Conservation (phyloP, 2,888 invertebrate genomes). For the Macrosoma leucophasiata region DNA sequence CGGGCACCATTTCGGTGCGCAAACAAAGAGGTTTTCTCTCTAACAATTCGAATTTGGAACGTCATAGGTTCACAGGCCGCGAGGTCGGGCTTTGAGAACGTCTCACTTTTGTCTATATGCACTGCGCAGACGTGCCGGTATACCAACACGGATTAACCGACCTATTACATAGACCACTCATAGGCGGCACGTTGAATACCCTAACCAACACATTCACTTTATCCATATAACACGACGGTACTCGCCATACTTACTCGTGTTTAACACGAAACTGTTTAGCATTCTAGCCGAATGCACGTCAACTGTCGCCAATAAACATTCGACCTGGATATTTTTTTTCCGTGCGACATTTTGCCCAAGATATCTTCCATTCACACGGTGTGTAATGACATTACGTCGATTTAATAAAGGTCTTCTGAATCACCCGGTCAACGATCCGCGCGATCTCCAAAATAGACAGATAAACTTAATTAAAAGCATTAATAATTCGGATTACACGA, state of each 20-base stretch:
- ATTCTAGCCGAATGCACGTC: conserved; percentile 62
- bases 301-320: conserved; percentile 60
- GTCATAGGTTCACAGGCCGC: conserved; percentile 49
- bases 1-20: conserved; percentile 29
- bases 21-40: conserved; percentile 50
- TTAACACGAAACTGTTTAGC: conserved; percentile 67
- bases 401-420: conserved; percentile 27
- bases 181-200: too few relatives aligned
- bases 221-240: conserved; percentile 25
- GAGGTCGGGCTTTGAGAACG: conserved; percentile 58
- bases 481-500: conserved; percentile 58
- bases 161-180: conserved; percentile 23
- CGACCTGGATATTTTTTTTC: conserved; percentile 63
- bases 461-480: conserved; percentile 68
- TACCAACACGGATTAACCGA: conserved; percentile 43
- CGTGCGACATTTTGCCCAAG: conserved; percentile 49
- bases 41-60: conserved; percentile 51
- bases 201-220: conserved; percentile 8
- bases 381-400: conserved; percentile 18
- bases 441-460: conserved; percentile 59
- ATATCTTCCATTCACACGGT: conserved; percentile 55
- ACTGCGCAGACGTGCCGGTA: conserved; percentile 40
- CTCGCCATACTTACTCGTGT: conserved; percentile 43
- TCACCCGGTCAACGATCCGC: conserved; percentile 56
- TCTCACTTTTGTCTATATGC: conserved; percentile 56